phyloP scores from a whole-genome alignment of 2,797 vertebrate genomes.

The Remorina albescens region DNA sequence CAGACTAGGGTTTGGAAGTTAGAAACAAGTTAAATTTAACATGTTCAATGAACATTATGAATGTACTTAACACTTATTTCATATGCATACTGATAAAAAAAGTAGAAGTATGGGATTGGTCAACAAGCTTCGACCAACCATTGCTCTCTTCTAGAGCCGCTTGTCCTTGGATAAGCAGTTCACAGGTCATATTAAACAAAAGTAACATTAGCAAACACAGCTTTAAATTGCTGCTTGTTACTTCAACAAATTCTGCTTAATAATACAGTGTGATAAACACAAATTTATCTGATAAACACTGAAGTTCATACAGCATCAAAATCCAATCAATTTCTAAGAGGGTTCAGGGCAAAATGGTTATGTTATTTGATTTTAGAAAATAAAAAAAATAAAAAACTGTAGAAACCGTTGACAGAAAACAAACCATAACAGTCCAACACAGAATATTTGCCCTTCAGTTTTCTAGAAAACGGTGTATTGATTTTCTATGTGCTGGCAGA shows the following conservation, averaged over 20 bases:
- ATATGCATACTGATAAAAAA: not conserved
- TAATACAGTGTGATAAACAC: too few species aligned
- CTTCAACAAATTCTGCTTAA: too few species aligned
- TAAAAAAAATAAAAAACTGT: too few species aligned
- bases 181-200: too few species aligned
- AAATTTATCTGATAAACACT: too few species aligned
- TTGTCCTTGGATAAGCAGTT: too few species aligned
- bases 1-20: not conserved
- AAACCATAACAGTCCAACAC: constrained; percentile 19
- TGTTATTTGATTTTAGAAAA: not conserved
- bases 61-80: not conserved
- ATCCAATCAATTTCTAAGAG: not conserved
- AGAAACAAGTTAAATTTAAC: not conserved
- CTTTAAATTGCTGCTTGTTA: too few species aligned
- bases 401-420: not conserved
- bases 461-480: constrained; percentile 61
- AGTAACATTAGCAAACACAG: too few species aligned
- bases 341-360: too few species aligned
- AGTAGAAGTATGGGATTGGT: too few species aligned
- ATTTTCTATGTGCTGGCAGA: constrained; percentile 60
- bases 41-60: not conserved
- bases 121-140: too few species aligned
- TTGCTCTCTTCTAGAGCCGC: too few species aligned
- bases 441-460: constrained; percentile 36
- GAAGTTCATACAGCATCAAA: not conserved